phyloP scores from a whole-genome alignment of 2,888 invertebrate species.

The Melangyna quadrimaculata region DNA sequence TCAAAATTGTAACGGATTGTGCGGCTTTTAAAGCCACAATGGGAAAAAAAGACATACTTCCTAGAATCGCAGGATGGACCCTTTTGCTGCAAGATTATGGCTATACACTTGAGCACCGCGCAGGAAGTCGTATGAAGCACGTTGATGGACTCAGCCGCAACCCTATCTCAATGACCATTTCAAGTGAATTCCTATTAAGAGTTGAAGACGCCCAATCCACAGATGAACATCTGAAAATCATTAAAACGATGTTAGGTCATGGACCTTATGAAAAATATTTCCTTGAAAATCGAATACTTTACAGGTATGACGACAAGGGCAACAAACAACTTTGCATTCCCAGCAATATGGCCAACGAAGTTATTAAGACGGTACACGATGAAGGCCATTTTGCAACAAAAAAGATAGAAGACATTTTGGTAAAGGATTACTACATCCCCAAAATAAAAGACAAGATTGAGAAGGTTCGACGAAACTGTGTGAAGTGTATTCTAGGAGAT shows the following conservation, averaged over 20 bases:
- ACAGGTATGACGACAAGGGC: constrained; percentile 10
- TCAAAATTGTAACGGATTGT: constrained; percentile 6
- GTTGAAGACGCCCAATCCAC: not conserved
- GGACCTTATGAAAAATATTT: not conserved
- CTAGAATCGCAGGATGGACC: not conserved
- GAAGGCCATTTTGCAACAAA: constrained; percentile 75
- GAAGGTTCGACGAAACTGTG: not conserved
- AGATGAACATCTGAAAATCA: not conserved
- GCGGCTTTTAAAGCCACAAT: constrained; percentile 6
- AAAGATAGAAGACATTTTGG: not conserved
- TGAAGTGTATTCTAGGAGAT: not conserved
- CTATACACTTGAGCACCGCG: not conserved
- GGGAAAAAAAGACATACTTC: too few species aligned
- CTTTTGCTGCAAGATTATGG: not conserved
- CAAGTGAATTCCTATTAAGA: too few species aligned
- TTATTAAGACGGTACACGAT: constrained; percentile 76
- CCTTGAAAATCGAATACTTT: not conserved
- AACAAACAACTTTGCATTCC: constrained; percentile 74
- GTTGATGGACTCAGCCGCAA: not conserved
- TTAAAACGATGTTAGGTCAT: not conserved
- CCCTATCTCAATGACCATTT: too few species aligned
- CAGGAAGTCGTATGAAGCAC: not conserved
- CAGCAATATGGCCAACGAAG: constrained; percentile 74
- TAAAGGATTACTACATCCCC: not conserved
- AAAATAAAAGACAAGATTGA: not conserved